Conservation (phyloP, 37 sponge, comb jelly and placozoan genomes). For the Axinella damicornis region DNA sequence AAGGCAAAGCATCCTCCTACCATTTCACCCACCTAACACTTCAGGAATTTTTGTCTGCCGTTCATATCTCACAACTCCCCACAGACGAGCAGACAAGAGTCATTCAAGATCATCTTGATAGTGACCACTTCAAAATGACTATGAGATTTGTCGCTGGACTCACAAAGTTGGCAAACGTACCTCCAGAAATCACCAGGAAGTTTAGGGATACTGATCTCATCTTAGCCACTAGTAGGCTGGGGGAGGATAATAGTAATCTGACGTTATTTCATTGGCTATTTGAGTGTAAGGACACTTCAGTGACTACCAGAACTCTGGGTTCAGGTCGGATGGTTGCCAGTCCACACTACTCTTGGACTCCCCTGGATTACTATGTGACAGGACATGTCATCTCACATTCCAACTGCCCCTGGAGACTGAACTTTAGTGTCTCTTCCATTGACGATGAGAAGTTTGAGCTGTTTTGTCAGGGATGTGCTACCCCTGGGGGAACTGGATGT, state of each 20-base stretch:
- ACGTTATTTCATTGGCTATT: background rate
- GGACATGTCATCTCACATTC: background rate
- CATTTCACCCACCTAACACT: slow-evolving; percentile 9
- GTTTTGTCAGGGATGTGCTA: background rate
- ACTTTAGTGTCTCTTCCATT: background rate
- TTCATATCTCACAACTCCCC: slow-evolving; percentile 3
- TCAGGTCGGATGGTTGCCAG: background rate
- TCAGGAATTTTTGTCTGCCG: slow-evolving; percentile 14
- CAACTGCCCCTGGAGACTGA: slow-evolving; percentile 8
- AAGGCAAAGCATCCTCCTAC: background rate
- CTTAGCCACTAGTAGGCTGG: too few relatives aligned
- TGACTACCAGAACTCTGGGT: slow-evolving; percentile 1
- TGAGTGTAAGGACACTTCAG: background rate
- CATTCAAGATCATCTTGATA: too few relatives aligned
- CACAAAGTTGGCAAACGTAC: too few relatives aligned
- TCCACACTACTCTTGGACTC: background rate
- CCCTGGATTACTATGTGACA: slow-evolving; percentile 11
- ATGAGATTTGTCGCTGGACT: too few relatives aligned
- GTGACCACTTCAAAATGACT: too few relatives aligned
- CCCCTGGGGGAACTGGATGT: background rate
- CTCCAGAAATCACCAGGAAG: too few relatives aligned
- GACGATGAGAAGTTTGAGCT: slow-evolving; percentile 7
- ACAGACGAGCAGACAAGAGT: too few relatives aligned
- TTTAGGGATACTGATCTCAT: too few relatives aligned
- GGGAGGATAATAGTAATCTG: too few relatives aligned